Percentiles rank a stretch among this genome's conserved stretches.
Conservation (phyloP, 92 coral and sea anemone species). For the Plumapathes pennacea region DNA sequence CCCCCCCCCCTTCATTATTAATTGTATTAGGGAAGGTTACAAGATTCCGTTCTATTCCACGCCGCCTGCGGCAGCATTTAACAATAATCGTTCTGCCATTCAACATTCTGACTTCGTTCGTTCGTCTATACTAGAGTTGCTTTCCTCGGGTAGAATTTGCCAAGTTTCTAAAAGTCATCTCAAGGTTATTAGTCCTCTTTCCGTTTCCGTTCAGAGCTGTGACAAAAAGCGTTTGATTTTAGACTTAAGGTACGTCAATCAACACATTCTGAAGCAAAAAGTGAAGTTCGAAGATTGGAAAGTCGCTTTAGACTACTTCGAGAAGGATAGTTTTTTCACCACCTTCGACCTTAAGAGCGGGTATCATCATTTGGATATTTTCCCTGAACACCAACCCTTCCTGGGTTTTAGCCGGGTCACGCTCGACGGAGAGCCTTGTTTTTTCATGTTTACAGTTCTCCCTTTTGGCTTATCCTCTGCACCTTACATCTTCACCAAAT, state of each 20-base stretch:
- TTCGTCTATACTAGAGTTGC: conserved; percentile 15
- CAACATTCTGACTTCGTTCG: conserved; percentile 37
- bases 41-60: conserved; percentile 31
- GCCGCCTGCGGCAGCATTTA: conserved; percentile 6
- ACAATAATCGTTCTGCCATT: conserved; percentile 18
- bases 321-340: conserved; percentile 7
- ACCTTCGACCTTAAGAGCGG: conserved; percentile 19
- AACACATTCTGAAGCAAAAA: conserved; percentile 21
- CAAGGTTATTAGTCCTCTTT: conserved; percentile 30
- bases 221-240: conserved; percentile 31
- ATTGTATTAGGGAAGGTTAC: conserved; percentile 20
- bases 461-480: conserved; percentile 43
- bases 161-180: conserved; percentile 3
- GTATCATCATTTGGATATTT: conserved; percentile 20
- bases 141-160: conserved; percentile 13
- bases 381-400: conserved; percentile 34
- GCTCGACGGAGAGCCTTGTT: conserved; percentile 9
- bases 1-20: conserved; percentile 20
- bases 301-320: conserved; percentile 14
- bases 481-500: conserved; percentile 48
- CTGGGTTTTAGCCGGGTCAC: conserved; percentile 19
- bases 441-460: conserved; percentile 44
- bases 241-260: conserved; percentile 34
- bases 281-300: conserved; percentile 28
- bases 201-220: conserved; percentile 23